A percentile compares a stretch with the other conserved stretches of the same genome.
These are phyloP conservation scores for Pseudeuparius sepicola DNA, from an alignment of 2,888 invertebrate species.

Conservation along the genomic window DNA sequence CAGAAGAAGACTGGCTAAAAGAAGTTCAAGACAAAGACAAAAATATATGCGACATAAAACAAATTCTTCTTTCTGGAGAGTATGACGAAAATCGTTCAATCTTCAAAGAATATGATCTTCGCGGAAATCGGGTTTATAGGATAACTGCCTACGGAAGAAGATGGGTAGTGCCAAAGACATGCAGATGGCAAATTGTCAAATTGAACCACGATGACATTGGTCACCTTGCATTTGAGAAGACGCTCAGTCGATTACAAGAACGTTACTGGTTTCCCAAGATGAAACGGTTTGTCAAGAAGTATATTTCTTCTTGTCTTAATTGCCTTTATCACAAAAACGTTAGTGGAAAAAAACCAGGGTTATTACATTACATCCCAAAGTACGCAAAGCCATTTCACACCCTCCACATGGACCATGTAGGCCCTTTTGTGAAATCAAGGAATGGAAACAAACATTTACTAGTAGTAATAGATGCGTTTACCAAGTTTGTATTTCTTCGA, in stretches of 20 bases:
- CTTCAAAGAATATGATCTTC: slow-evolving; percentile 19
- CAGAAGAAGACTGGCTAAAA: too few species aligned
- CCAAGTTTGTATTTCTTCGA: slow-evolving; percentile 31
- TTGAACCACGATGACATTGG: slow-evolving; percentile 24
- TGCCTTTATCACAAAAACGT: slow-evolving; percentile 18
- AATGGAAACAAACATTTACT: slow-evolving; percentile 31
- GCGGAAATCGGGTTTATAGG: slow-evolving; percentile 18
- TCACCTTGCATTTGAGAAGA: slow-evolving; percentile 26
- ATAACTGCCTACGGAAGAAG: slow-evolving; percentile 4
- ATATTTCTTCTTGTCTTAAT: slow-evolving; percentile 13
- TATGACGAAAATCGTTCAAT: slow-evolving; percentile 13
- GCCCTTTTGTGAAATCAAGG: slow-evolving; percentile 32
- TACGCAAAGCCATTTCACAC: slow-evolving; percentile 15
- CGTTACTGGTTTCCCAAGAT: slow-evolving; percentile 14
- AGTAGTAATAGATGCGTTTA: slow-evolving; percentile 33
- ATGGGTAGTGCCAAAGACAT: slow-evolving; percentile 22
- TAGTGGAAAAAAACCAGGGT: slow-evolving; percentile 18
- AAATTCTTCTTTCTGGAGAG: slow-evolving; percentile 17
- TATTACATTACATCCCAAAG: slow-evolving; percentile 18
- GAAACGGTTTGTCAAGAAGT: slow-evolving; percentile 12
- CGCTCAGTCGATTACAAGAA: slow-evolving; percentile 17
- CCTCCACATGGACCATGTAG: slow-evolving; percentile 34
- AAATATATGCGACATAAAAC: slow-evolving; percentile 17
- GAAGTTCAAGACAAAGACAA: slow-evolving; percentile 18
- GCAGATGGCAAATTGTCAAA: slow-evolving; percentile 23